These are phyloP conservation scores for Sinodicranocentrus sp. DNA, from an alignment of 2,888 invertebrate genomes.

Conservation along the genomic window DNA sequence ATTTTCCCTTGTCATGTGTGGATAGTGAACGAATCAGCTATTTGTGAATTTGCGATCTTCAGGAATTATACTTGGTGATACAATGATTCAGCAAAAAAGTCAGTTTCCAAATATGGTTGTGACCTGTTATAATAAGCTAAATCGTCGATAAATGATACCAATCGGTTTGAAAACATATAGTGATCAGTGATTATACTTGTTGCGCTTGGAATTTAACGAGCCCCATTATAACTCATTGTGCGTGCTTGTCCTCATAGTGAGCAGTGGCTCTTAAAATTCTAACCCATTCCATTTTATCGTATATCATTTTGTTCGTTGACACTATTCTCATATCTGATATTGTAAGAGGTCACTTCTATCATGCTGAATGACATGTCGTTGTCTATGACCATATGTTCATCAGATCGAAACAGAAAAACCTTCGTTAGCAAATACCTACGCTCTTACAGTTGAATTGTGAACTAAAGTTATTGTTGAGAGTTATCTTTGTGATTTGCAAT, in stretches of 20 bases:
- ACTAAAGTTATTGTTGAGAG: background rate
- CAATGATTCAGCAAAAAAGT: constrained; percentile 47
- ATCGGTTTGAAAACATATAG: background rate
- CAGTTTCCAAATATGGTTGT: constrained; percentile 49
- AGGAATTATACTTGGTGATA: no score
- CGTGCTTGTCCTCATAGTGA: background rate
- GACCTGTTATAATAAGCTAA: constrained; percentile 55
- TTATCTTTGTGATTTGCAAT: constrained; percentile 1
- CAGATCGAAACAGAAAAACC: no score
- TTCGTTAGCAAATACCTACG: no score
- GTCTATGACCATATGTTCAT: no score
- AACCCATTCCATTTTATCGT: no score
- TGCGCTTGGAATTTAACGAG: background rate
- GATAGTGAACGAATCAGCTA: no score
- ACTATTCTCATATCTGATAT: no score
- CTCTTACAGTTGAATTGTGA: no score
- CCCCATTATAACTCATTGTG: background rate
- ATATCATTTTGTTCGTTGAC: no score
- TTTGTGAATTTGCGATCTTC: no score
- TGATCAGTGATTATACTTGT: constrained; percentile 12
- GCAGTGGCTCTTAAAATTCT: background rate
- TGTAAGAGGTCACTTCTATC: no score
- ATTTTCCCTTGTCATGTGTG: background rate
- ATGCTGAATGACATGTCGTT: no score
- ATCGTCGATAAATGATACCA: constrained; percentile 56